Conservation (phyloP, 2,113 vertebrate species). For the Tetrax tetrax region DNA sequence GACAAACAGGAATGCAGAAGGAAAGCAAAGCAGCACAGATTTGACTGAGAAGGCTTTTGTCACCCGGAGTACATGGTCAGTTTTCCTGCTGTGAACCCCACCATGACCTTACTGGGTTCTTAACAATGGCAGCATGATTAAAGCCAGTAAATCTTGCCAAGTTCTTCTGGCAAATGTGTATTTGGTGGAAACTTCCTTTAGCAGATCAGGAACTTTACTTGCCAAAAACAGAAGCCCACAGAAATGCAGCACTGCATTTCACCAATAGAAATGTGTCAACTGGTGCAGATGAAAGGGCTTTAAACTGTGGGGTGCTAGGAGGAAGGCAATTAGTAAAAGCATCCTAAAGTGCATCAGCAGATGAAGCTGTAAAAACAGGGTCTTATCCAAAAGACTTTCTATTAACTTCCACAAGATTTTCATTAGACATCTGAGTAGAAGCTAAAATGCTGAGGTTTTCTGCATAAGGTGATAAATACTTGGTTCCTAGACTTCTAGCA, state of each 20-base stretch:
- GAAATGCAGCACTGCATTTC: background rate
- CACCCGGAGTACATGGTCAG: fast-evolving
- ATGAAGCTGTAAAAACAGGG: background rate
- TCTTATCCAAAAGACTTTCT: background rate
- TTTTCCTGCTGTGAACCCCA: background rate
- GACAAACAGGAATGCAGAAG: background rate
- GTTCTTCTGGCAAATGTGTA: background rate
- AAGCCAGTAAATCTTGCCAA: background rate
- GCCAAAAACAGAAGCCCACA: background rate
- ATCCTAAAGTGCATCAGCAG: background rate
- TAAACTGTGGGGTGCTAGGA: too few species aligned
- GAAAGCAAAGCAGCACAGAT: background rate
- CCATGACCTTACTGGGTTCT: background rate
- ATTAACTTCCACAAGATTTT: background rate
- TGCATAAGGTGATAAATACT: background rate
- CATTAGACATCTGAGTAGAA: background rate
- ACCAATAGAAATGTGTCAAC: background rate
- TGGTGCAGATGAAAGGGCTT: background rate
- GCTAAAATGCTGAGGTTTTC: background rate
- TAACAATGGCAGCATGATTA: background rate
- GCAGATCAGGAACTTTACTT: background rate
- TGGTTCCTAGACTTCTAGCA: background rate
- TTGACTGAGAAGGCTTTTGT: background rate
- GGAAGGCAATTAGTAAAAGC: background rate
- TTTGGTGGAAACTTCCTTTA: background rate